Conservation (phyloP, 2,797 vertebrate genomes). For the Sebastiscus albofasciatus region DNA sequence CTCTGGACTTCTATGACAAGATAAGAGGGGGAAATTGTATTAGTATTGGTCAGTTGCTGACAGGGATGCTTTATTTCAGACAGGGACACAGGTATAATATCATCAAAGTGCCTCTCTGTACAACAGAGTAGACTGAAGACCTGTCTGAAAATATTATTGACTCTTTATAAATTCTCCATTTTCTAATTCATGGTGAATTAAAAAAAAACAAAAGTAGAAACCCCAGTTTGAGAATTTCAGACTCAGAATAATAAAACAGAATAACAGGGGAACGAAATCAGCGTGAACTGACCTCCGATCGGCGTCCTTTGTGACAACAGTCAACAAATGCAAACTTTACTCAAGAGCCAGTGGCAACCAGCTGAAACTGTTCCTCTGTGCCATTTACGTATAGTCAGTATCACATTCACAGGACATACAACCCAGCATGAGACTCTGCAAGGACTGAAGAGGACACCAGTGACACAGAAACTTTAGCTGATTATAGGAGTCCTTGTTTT, state of each 20-base stretch:
- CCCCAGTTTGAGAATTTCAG: not conserved
- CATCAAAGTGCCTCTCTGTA: constrained; percentile 10
- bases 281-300: not conserved
- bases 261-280: not conserved
- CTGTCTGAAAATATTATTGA: not conserved
- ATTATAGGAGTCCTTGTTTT: not conserved
- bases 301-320: not conserved
- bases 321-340: not conserved
- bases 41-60: constrained; percentile 73
- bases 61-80: constrained; percentile 50
- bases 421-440: constrained; percentile 22
- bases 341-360: not conserved
- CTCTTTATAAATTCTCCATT: not conserved
- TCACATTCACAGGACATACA: constrained; percentile 47
- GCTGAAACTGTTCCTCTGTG: constrained; percentile 14
- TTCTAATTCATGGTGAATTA: not conserved
- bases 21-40: constrained; percentile 60
- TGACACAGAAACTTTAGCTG: constrained; percentile 38
- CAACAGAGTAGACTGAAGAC: not conserved
- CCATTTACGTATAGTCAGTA: constrained; percentile 42
- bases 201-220: not conserved
- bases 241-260: not conserved
- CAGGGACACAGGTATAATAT: constrained; percentile 29
- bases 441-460: constrained; percentile 37
- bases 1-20: constrained; percentile 60